Evolutionary conservation across 1,140 invertebrate species (phyloP), one percentile per base, ranked within the genome.

Genomic region (Brachionus rotundiformis): DNA sequence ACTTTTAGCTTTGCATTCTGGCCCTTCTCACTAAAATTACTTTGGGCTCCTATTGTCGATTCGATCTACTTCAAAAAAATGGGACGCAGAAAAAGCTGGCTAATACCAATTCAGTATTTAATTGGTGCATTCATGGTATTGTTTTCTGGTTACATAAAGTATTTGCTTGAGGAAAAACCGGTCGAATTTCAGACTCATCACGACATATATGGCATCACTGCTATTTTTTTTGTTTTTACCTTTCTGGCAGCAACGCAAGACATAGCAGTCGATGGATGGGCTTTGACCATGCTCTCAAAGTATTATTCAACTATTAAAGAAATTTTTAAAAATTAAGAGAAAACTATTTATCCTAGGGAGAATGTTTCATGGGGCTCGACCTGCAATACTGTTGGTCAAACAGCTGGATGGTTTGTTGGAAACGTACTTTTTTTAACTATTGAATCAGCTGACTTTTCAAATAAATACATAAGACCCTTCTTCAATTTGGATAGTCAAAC

Each of bases 181-280:
- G 16, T 2, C n/a, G 75, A 77, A 29, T 54, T 77, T 49, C 36
- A 71, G 11, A 19, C 59, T 1, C 61, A 63, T 31, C 59, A 47
- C 16, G 39, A 65, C 41, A 71, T 73, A 8, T 23, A 33, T 33
- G 93, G 93, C 85, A 86, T 94, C 2, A 91, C 94, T 85, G 85
- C 92, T 27, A 91, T 95, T 76, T 94, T 98, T 93, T 87, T 97
- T 11, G 87, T 93, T 81, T 89, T 98, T 49, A 96, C 94, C 1
- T 88, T 85, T n/a, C 90, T 86, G 93, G 96, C 96, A n/a, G 96
- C 98, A 2, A 99, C 97, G 29, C 98, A 99, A 90, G 98, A 99
- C 88, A 98, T 99, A 86, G 96, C 96, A 76, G 96, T 99, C 0
- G 98, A 99, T 91, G 98, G 98, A 5, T 99, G 98, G 98, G 97